Evolutionary conservation across 1,140 invertebrate genomes (phyloP).

Genomic region (Telenomus remus): DNA sequence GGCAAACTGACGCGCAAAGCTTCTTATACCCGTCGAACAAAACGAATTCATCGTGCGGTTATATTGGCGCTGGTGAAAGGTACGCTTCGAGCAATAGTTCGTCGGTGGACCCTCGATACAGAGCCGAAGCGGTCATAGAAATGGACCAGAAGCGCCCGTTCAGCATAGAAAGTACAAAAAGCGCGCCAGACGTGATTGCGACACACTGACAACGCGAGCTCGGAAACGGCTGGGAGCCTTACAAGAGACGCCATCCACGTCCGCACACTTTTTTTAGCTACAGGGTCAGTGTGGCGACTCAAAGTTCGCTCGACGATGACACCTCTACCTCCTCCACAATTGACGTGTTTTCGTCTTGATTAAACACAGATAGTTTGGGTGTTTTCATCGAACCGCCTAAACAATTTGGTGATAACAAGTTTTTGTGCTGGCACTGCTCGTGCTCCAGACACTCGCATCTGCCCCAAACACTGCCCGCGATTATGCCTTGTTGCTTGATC

Average conservation of each 20-base stretch:
- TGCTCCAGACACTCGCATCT: conserved; percentile 63
- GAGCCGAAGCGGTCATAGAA: conserved; percentile 81
- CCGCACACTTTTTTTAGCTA: conserved; percentile 38
- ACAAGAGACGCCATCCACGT: conserved; percentile 77
- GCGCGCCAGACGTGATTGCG: conserved; percentile 90
- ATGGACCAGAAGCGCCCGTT: conserved; percentile 80
- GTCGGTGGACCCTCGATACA: conserved; percentile 70
- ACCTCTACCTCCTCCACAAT: conserved; percentile 60
- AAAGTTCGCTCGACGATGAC: conserved; percentile 70
- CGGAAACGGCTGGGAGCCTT: conserved; percentile 78
- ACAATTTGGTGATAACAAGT: conserved; percentile 49
- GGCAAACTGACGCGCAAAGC: conserved; percentile 64
- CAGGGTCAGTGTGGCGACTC: conserved; percentile 65
- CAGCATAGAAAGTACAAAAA: conserved; percentile 87
- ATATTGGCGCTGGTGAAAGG: conserved; percentile 76
- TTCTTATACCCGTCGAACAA: conserved; percentile 55
- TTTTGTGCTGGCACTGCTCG: conserved; percentile 59
- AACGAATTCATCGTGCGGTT: too few species aligned
- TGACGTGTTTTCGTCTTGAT: conserved; percentile 68
- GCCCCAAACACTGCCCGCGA: conserved; percentile 53
- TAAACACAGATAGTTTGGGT: conserved; percentile 41
- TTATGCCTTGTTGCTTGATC: conserved; percentile 62
- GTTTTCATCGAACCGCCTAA: conserved; percentile 53
- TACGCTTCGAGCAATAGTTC: conserved; percentile 74
- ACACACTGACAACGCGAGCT: conserved; percentile 82